Percentiles rank a stretch among this genome's conserved stretches.
Evolutionary conservation across 1,140 invertebrate genomes (phyloP).

Genomic region (Sitophilus oryzae): DNA sequence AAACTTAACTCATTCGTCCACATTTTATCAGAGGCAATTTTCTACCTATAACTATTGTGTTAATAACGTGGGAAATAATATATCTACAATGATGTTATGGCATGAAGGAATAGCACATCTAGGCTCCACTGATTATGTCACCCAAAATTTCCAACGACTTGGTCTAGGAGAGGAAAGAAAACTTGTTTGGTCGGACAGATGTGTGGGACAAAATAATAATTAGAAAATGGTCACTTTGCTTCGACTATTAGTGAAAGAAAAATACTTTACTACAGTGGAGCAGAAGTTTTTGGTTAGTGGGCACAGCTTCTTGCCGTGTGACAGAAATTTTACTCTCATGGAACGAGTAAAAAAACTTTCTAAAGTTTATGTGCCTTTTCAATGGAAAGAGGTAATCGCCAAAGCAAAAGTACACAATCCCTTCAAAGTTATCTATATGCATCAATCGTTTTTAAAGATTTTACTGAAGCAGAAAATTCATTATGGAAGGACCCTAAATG

Average conservation of each 20-base stretch:
- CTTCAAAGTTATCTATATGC: no score
- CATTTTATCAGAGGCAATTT: constrained; percentile 12
- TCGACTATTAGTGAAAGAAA: neutral
- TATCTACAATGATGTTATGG: constrained; percentile 8
- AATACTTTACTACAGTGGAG: constrained; percentile 6
- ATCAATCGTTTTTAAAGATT: no score
- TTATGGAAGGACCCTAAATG: no score
- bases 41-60: constrained; percentile 13
- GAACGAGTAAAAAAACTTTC: constrained; percentile 5
- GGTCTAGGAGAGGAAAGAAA: constrained; percentile 5
- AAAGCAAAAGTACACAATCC: no score
- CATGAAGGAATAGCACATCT: constrained; percentile 14
- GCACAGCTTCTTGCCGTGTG: constrained; percentile 14
- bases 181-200: constrained; percentile 10
- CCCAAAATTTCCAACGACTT: neutral
- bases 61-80: constrained; percentile 3
- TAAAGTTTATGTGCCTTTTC: neutral
- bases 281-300: constrained; percentile 12
- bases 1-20: constrained; percentile 8
- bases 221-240: neutral
- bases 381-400: constrained; percentile 6
- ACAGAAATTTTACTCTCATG: constrained; percentile 3
- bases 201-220: constrained; percentile 7
- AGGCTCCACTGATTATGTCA: constrained; percentile 9
- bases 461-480: no score